These are phyloP conservation scores for Hylomyscus alleni DNA, from an alignment of 2,797 vertebrate species.

Conservation along the genomic window DNA sequence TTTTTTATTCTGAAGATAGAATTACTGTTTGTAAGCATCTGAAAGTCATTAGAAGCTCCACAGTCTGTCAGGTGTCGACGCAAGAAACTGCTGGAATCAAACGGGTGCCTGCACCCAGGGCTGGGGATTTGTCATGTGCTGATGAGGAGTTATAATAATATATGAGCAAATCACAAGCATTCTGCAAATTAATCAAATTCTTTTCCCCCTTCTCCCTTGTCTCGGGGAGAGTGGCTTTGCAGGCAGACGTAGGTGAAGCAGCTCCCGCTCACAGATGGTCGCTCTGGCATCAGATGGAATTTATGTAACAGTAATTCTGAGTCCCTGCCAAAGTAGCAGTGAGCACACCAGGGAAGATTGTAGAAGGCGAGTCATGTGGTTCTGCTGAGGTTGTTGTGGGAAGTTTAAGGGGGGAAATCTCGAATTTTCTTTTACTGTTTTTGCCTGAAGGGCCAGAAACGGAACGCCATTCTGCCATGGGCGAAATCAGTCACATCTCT, in stretches of 20 bases:
- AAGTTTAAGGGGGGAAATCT: slow-evolving; percentile 90
- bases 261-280: slow-evolving; percentile 95
- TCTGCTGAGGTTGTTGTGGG: slow-evolving; percentile 92
- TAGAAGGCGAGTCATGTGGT: slow-evolving; percentile 91
- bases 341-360: slow-evolving; percentile 92
- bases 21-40: slow-evolving; percentile 96
- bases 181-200: slow-evolving; percentile 96
- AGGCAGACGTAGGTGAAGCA: slow-evolving; percentile 94
- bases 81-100: slow-evolving; percentile 94
- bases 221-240: slow-evolving; percentile 93
- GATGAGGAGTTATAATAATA: slow-evolving; percentile 96
- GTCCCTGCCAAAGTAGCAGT: slow-evolving; percentile 93
- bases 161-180: slow-evolving; percentile 96
- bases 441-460: slow-evolving; percentile 91
- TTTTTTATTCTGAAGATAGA: slow-evolving; percentile 92
- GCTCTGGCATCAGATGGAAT: slow-evolving; percentile 95
- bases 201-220: slow-evolving; percentile 89
- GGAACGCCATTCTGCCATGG: slow-evolving; percentile 89
- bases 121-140: slow-evolving; percentile 95
- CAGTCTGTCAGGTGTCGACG: slow-evolving; percentile 95
- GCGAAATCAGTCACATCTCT: slow-evolving; percentile 89
- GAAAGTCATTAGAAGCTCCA: slow-evolving; percentile 95
- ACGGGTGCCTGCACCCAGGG: slow-evolving; percentile 92
- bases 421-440: slow-evolving; percentile 90
- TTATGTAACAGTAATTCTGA: slow-evolving; percentile 96